Base-by-base conservation (phyloP, 1,140 invertebrate genomes). In the Acromyrmex charruanus region DNA sequence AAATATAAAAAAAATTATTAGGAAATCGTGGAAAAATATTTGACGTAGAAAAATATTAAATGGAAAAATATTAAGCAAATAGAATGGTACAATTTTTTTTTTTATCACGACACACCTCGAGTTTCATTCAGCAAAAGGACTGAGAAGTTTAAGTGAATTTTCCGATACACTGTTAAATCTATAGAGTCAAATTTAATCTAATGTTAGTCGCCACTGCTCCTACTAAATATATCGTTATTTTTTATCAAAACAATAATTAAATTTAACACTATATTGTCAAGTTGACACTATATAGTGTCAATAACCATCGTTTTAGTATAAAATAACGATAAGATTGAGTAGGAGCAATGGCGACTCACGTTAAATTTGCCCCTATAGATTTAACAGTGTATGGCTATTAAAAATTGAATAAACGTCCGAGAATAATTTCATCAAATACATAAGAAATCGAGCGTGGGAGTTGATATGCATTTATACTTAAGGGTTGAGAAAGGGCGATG, bases 401-500 rank as follows among this genome's bases (percentile, higher is more conserved):
- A 79, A 65, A 49, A 44, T 79, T 79, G 39, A 66, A 49, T 31
- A 79, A 79, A 66, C 12, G 63, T 3, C 12, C 25, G 39, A n/a
- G 39, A 49, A 49, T 79, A 79, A 31, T 51, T 51, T 49, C 44
- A 39, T 31, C 10, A 16, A 79, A 66, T 51, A 77, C 16, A 31
- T 63, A 65, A 66, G 31, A 59, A 28, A 10, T 58, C 10, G 31
- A 16, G n/a, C 55, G 35, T 61, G 31, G 14, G 53, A 14, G 35
- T 39, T 55, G 35, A 61, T 35, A 77, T 18, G 14, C 6, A 39
- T 10, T 12, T 25, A 44, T n/a, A 58, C 21, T 77, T 61, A 77
- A 77, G 35, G 55, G 55, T 3, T 25, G 72, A n/a, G 7, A 18
- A 72, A 51, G 69, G 69, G 7, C 69, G 69, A 61, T 77, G 74